Conservation (phyloP, 2,113 vertebrate species). For the Archilochus colubris region DNA sequence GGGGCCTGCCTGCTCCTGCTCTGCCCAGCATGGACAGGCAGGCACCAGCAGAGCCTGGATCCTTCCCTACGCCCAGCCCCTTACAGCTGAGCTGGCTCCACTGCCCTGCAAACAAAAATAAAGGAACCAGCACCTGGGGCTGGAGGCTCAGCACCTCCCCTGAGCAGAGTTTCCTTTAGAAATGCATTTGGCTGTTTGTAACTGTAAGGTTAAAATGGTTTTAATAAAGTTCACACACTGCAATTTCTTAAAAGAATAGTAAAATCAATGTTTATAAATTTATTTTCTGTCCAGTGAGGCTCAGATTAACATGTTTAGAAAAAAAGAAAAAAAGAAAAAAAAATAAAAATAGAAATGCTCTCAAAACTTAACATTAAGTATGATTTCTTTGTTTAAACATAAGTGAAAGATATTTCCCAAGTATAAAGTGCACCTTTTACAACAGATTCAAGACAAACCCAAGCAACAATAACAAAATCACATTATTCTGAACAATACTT, state of each 20-base stretch:
- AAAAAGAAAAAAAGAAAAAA: not conserved
- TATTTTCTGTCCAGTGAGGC: not conserved
- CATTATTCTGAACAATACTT: not conserved
- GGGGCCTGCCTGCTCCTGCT: not conserved
- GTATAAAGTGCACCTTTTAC: conserved; percentile 48
- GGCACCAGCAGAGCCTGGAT: accelerated
- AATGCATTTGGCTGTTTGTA: accelerated
- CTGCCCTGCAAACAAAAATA: accelerated
- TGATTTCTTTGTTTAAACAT: not conserved
- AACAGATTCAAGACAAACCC: not conserved
- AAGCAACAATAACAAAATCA: not conserved
- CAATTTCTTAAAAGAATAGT: not conserved
- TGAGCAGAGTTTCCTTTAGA: not conserved
- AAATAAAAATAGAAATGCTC: not conserved
- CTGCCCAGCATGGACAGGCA: no score
- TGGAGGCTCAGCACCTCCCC: not conserved
- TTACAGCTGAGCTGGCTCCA: not conserved
- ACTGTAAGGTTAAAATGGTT: accelerated
- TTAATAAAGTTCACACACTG: not conserved
- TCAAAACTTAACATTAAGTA: not conserved
- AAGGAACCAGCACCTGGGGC: not conserved
- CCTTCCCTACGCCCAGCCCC: not conserved
- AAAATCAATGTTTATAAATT: not conserved
- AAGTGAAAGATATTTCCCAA: not conserved
- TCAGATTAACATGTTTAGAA: not conserved